Conservation (phyloP, 2,113 vertebrate species). For the Odontesthes bonariensis region DNA sequence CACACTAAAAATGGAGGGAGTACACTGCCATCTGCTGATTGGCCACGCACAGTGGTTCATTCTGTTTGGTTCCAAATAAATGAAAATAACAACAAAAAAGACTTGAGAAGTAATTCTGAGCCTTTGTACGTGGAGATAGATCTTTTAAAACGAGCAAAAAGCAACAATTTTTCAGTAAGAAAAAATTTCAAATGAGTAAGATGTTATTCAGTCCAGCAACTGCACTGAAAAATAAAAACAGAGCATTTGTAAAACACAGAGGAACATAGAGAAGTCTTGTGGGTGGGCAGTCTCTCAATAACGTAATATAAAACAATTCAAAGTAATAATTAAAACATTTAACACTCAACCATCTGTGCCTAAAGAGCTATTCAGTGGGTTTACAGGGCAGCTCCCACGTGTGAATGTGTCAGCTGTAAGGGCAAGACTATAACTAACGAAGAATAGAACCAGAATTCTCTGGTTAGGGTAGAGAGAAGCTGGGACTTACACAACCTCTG, state of each 20-base stretch:
- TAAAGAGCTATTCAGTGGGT: conserved; percentile 9
- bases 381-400: conserved; percentile 19
- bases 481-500: conserved; percentile 24
- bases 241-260: neutral
- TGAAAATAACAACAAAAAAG: too few relatives aligned
- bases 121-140: neutral
- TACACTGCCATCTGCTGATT: conserved; percentile 63
- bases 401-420: conserved; percentile 33
- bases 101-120: neutral
- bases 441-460: too few relatives aligned
- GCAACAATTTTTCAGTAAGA: neutral
- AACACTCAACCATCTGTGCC: conserved; percentile 20
- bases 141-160: neutral
- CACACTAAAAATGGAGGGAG: neutral
- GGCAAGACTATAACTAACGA: conserved; percentile 10
- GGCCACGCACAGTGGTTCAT: neutral
- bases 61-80: too few relatives aligned
- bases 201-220: neutral
- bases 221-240: neutral
- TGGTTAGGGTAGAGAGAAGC: conserved; percentile 38
- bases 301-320: too few relatives aligned
- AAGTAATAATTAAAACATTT: neutral
- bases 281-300: too few relatives aligned
- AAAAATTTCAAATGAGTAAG: neutral
- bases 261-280: neutral